These are phyloP conservation scores for Myopa testacea DNA, from an alignment of 2,888 invertebrate species.

Conservation along the genomic window DNA sequence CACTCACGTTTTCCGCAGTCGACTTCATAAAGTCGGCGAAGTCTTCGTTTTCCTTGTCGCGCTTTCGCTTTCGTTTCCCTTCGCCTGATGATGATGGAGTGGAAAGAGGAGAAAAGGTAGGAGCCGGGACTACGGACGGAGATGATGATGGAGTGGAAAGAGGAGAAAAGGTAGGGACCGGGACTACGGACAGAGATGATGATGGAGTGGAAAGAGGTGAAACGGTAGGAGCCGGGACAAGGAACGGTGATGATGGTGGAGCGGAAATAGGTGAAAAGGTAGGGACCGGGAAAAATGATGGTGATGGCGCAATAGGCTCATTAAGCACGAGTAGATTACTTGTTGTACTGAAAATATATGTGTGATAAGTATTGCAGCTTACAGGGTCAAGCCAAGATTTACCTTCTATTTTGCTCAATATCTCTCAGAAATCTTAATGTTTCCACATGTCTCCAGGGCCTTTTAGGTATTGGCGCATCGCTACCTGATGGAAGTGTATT, in stretches of 20 bases:
- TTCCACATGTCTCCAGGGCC: background rate
- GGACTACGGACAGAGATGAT: too few relatives aligned
- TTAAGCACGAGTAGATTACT: background rate
- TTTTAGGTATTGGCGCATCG: background rate
- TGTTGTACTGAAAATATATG: background rate
- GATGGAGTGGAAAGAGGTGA: too few relatives aligned
- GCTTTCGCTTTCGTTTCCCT: background rate
- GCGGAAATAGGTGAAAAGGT: too few relatives aligned
- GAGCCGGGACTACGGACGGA: too few relatives aligned
- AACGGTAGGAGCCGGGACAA: too few relatives aligned
- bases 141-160: background rate
- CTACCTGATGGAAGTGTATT: background rate
- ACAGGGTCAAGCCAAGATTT: background rate
- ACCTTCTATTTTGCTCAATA: background rate
- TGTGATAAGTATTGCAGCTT: background rate
- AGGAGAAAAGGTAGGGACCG: background rate
- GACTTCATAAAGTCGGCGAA: background rate
- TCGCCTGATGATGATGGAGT: too few relatives aligned
- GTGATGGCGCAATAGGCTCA: background rate
- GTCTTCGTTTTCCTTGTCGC: background rate
- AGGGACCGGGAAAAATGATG: too few relatives aligned
- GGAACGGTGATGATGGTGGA: too few relatives aligned
- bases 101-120: too few relatives aligned
- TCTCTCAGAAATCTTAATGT: background rate
- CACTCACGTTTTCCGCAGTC: background rate